These are phyloP conservation scores for Sericinus montela DNA, from an alignment of 2,888 invertebrate species.

Conservation along the genomic window DNA sequence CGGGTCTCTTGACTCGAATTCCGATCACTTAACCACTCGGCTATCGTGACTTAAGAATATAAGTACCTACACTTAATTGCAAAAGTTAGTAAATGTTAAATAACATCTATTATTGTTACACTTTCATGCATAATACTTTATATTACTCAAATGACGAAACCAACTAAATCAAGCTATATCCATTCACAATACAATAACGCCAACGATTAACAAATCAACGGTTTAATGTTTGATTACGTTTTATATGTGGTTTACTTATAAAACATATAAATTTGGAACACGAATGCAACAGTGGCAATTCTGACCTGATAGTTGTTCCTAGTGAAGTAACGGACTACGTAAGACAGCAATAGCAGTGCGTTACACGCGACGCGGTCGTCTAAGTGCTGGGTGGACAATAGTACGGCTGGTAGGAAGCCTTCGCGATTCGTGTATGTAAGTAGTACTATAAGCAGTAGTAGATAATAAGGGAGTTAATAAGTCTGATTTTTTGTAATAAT, in stretches of 20 bases:
- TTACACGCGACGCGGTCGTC: conserved; percentile 57
- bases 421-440: conserved; percentile 51
- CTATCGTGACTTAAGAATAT: too few relatives aligned
- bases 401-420: conserved; percentile 49
- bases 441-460: too few relatives aligned
- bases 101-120: too few relatives aligned
- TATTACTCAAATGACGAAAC: background rate
- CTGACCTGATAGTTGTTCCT: conserved; percentile 56
- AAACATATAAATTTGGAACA: background rate
- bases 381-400: conserved; percentile 39
- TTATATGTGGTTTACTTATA: background rate
- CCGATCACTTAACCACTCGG: too few relatives aligned
- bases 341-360: conserved; percentile 55
- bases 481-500: too few relatives aligned
- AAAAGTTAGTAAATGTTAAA: too few relatives aligned
- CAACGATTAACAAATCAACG: background rate
- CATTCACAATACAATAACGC: background rate
- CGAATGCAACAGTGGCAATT: background rate
- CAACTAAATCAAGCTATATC: background rate
- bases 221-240: conserved; percentile 5
- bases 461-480: too few relatives aligned
- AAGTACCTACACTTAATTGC: too few relatives aligned
- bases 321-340: conserved; percentile 53
- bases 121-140: too few relatives aligned
- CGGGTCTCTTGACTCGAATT: too few relatives aligned